phyloP scores from a whole-genome alignment of 1,140 invertebrate genomes.

The Pollicipes pollicipes region DNA sequence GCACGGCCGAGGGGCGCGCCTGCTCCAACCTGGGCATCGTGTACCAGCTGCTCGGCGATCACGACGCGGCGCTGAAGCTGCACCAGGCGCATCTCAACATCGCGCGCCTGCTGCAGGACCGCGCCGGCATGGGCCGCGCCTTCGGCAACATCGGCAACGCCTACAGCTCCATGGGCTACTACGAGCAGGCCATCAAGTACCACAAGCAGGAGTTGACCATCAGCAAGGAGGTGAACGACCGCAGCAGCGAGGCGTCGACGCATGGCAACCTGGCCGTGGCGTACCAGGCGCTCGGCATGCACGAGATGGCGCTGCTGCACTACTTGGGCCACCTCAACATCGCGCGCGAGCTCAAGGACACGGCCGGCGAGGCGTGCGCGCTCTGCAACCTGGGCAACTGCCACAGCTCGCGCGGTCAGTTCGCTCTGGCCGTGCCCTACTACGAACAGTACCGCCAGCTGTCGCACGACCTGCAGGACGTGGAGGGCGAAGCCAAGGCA shows the following conservation, averaged over 20 bases:
- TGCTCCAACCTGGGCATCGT: conserved; percentile 85
- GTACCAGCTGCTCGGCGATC: conserved; percentile 69
- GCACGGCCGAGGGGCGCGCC: conserved; percentile 77
- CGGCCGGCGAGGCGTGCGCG: conserved; percentile 80
- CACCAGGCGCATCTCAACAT: conserved; percentile 80
- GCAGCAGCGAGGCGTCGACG: conserved; percentile 83
- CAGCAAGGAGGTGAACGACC: conserved; percentile 86
- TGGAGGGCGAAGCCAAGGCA: conserved; percentile 87
- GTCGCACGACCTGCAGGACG: conserved; percentile 78
- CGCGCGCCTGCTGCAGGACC: conserved; percentile 56
- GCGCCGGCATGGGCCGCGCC: conserved; percentile 75
- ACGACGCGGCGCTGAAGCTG: conserved; percentile 75
- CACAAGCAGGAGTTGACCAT: conserved; percentile 85
- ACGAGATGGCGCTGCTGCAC: conserved; percentile 81
- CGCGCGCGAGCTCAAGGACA: conserved; percentile 80
- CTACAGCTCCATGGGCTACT: conserved; percentile 71
- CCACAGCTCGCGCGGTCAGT: conserved; percentile 70
- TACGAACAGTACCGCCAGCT: conserved; percentile 91
- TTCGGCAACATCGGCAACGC: conserved; percentile 88
- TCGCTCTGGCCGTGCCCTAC: conserved; percentile 77
- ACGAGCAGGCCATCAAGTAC: conserved; percentile 83
- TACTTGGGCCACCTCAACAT: conserved; percentile 54
- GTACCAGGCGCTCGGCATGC: conserved; percentile 79
- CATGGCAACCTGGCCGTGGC: conserved; percentile 90
- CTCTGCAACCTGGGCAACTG: conserved; percentile 86